These are phyloP conservation scores for Drosophila austrosaltans DNA, from an alignment of 2,888 invertebrate genomes.

Conservation along the genomic window DNA sequence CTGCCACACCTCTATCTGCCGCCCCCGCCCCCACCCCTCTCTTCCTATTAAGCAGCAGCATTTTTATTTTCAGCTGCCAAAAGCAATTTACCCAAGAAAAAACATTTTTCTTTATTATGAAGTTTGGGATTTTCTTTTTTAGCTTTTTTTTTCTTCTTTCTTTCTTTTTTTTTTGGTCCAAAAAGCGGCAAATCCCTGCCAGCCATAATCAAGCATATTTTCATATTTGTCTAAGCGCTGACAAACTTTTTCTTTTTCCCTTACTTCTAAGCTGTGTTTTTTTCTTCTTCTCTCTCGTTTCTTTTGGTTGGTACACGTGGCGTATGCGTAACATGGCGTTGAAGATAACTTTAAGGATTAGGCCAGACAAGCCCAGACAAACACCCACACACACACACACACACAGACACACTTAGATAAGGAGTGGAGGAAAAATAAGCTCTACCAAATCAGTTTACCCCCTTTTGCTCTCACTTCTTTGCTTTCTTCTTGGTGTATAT, in stretches of 20 bases:
- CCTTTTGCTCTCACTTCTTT: neutral
- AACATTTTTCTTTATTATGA: constrained; percentile 63
- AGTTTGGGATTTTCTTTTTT: constrained; percentile 26
- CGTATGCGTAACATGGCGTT: constrained; percentile 14
- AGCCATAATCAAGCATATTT: constrained; percentile 67
- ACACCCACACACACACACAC: constrained; percentile 22
- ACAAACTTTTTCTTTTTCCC: constrained; percentile 28
- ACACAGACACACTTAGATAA: constrained; percentile 7
- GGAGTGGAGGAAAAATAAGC: constrained; percentile 13
- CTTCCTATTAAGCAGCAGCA: constrained; percentile 20
- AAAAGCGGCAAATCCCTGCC: constrained; percentile 42
- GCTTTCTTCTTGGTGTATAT: too few relatives aligned
- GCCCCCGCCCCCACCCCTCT: neutral
- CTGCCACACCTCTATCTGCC: too few relatives aligned
- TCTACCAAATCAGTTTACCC: constrained; percentile 11
- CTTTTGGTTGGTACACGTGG: constrained; percentile 22
- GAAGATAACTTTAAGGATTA: constrained; percentile 30
- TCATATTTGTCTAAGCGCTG: constrained; percentile 65
- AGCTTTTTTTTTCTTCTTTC: constrained; percentile 9
- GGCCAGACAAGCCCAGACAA: constrained; percentile 26
- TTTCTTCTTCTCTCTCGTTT: constrained; percentile 10
- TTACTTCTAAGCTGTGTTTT: too few relatives aligned
- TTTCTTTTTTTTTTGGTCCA: constrained; percentile 24
- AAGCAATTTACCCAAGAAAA: constrained; percentile 36
- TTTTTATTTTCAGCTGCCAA: constrained; percentile 39